A percentile compares a stretch with the other conserved stretches of the same genome.
Evolutionary conservation across 2,113 vertebrate species (phyloP).

Genomic region (Scolopax mira): DNA sequence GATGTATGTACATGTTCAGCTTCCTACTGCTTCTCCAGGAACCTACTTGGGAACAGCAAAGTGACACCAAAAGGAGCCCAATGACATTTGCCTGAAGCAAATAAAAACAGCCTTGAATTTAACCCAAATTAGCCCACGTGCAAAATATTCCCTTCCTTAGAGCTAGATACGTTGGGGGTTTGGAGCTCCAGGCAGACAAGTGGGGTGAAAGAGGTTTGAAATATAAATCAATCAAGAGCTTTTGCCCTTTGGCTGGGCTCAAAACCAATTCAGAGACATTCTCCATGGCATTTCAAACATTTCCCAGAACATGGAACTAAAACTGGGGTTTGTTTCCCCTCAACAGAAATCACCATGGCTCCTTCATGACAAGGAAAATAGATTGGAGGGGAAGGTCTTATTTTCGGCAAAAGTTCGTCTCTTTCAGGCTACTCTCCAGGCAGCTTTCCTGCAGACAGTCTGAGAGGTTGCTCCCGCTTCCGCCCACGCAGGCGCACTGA

Average conservation of each 20-base stretch:
- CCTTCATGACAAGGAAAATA: background rate
- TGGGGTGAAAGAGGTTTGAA: background rate
- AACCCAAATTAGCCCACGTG: background rate
- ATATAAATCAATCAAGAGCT: background rate
- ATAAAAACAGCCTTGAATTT: conserved; percentile 7
- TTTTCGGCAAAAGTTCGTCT: background rate
- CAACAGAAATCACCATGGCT: background rate
- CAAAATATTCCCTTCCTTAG: background rate
- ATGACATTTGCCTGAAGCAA: conserved; percentile 23
- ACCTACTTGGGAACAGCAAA: background rate
- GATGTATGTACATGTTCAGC: conserved; percentile 47
- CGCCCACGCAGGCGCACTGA: background rate
- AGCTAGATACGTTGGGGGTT: background rate
- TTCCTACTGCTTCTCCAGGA: background rate
- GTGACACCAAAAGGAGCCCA: conserved; percentile 35
- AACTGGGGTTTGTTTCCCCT: background rate
- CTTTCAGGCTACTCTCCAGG: background rate
- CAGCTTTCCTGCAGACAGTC: background rate
- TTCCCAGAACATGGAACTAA: background rate
- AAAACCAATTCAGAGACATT: background rate
- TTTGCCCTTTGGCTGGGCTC: conserved; percentile 12
- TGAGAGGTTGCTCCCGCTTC: background rate
- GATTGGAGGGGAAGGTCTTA: background rate
- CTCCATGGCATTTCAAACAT: background rate
- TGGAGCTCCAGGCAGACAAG: background rate